These are phyloP conservation scores for Germaria angustata DNA, from an alignment of 2,888 invertebrate genomes.

Conservation along the genomic window DNA sequence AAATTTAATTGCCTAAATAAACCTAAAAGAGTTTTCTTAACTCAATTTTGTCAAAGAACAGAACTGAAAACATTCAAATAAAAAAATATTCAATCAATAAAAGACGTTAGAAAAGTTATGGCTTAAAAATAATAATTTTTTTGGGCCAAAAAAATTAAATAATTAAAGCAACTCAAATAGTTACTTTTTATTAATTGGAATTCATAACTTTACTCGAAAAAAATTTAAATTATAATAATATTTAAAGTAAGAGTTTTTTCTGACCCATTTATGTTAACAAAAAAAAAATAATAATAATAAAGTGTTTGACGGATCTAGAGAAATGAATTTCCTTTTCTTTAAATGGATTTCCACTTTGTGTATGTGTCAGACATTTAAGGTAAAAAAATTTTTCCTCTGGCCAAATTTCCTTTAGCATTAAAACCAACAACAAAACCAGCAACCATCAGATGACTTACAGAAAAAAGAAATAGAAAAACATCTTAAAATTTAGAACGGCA, in stretches of 20 bases:
- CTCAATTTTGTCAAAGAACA: neutral
- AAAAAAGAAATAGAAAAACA: neutral
- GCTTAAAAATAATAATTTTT: no score
- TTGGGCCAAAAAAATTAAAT: no score
- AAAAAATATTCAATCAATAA: conserved; percentile 1
- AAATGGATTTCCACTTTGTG: conserved; percentile 51
- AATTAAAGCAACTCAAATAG: neutral
- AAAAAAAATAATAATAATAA: neutral
- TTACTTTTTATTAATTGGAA: no score
- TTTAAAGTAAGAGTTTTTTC: conserved; percentile 9
- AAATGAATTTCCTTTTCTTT: conserved; percentile 61
- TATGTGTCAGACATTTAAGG: conserved; percentile 53
- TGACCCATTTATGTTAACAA: conserved; percentile 19
- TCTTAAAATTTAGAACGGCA: neutral
- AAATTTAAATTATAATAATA: neutral
- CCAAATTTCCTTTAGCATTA: conserved; percentile 68
- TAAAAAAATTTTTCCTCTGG: conserved; percentile 55
- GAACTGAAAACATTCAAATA: no score
- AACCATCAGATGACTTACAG: neutral
- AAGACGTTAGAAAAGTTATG: conserved; percentile 8
- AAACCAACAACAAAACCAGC: conserved; percentile 14
- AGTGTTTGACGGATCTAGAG: conserved; percentile 60
- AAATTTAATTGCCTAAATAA: neutral
- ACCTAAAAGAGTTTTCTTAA: neutral
- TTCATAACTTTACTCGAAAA: no score